A percentile compares a stretch with the other conserved stretches of the same genome.
Conservation (phyloP, 2,888 invertebrate species). For the Scelioninae gen. 1 region DNA sequence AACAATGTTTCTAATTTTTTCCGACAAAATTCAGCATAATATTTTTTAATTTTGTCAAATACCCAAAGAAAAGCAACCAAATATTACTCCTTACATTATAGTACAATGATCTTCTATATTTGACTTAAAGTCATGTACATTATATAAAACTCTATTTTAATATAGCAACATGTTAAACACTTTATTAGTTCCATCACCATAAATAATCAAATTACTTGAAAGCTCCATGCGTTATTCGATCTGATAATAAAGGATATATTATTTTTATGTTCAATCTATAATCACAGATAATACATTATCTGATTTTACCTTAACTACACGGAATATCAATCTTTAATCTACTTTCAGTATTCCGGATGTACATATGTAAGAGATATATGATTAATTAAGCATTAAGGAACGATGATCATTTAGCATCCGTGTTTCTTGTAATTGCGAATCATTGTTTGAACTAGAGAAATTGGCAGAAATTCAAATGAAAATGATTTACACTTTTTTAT, state of each 20-base stretch:
- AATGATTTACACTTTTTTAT: too few relatives aligned
- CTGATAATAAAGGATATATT: constrained; percentile 19
- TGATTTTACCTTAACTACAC: constrained; percentile 4
- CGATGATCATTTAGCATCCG: neutral
- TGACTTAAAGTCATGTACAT: too few relatives aligned
- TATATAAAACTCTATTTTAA: constrained; percentile 6
- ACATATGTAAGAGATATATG: constrained; percentile 2
- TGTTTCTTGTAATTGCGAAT: too few relatives aligned
- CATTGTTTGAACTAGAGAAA: too few relatives aligned
- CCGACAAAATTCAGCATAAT: too few relatives aligned
- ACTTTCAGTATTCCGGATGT: neutral
- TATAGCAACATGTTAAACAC: constrained; percentile 1
- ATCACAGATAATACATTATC: constrained; percentile 23
- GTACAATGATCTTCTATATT: too few relatives aligned
- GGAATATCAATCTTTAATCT: constrained; percentile 25
- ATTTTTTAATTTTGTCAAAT: too few relatives aligned
- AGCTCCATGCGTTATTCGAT: constrained; percentile 20
- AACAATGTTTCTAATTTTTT: too few relatives aligned
- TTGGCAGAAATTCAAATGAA: too few relatives aligned
- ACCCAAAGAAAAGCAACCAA: too few relatives aligned
- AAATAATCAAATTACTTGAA: constrained; percentile 25
- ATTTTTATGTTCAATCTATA: constrained; percentile 12
- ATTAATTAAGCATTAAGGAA: constrained; percentile 19
- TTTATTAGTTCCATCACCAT: constrained; percentile 10
- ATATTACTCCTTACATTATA: too few relatives aligned